phyloP scores from a whole-genome alignment of 2,113 vertebrate genomes.

The Syngnathus typhle region DNA sequence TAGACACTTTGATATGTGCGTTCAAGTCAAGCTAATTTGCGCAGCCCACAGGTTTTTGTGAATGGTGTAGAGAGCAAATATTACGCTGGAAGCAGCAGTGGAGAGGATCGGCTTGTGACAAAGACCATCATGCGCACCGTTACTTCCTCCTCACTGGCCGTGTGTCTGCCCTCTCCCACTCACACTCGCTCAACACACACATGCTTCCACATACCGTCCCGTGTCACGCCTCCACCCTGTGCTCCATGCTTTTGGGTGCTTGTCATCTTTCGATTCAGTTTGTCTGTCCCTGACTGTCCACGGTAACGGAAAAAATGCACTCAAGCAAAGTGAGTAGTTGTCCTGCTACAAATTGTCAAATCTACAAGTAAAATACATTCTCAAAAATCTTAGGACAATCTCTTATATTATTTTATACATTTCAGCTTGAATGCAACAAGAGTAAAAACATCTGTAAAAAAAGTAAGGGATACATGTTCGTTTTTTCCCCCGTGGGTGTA shows the following conservation, averaged over 20 bases:
- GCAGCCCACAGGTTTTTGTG: background rate
- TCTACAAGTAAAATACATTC: background rate
- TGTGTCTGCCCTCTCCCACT: conserved; percentile 16
- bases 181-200: background rate
- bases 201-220: background rate
- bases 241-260: background rate
- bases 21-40: background rate
- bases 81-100: background rate
- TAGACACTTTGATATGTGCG: too few relatives aligned
- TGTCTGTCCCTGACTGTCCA: background rate
- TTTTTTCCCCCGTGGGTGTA: conserved; percentile 27
- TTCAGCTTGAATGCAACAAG: conserved; percentile 3
- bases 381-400: background rate
- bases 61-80: background rate
- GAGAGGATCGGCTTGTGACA: conserved; percentile 3
- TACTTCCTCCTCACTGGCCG: conserved; percentile 27
- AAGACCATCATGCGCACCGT: conserved; percentile 51
- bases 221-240: background rate
- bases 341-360: conserved; percentile 13
- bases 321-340: conserved; percentile 27
- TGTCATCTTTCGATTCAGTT: background rate
- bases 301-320: background rate
- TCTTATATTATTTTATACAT: background rate
- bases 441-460: conserved; percentile 13
- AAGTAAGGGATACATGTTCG: conserved; percentile 45